Evolutionary conservation across 1,140 invertebrate species (phyloP), one percentile per base, ranked within the genome.

Genomic region (Drosophila lini): DNA sequence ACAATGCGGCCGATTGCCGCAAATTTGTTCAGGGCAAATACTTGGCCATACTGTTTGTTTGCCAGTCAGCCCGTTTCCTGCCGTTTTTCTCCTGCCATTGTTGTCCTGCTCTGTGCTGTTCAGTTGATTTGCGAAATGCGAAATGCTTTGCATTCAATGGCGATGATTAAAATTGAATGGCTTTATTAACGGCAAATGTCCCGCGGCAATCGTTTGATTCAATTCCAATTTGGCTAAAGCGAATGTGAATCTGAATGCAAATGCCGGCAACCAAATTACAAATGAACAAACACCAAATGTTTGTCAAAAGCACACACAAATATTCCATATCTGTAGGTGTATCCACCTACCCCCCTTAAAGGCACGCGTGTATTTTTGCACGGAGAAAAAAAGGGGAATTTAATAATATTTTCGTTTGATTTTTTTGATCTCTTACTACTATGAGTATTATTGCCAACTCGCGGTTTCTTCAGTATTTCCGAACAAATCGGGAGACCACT

Each of bases 111-210:
- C 16, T 5, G 11, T 34, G 64, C 50, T 74, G 59, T 65, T 73
- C 50, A 53, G 50, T 58, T 44, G 53, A 25, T 31, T 59, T 10
- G 53, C 16, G 22, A 58, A 57, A 31, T 64, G 28, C 53, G 16
- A 69, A 70, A 47, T 45, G 71, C 45, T 60, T 61, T 62, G 50
- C 57, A 57, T 57, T 77, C 56, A 59, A 68, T 76, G 74, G 38
- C 74, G 59, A 88, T 88, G 80, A 86, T 86, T 86, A 86, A 86
- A 86, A 88, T 83, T 86, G 53, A 65, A 86, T 86, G 44, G 70
- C 65, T 79, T 82, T 88, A 86, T 79, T 88, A 75, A 86, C 82
- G 59, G 48, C 41, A 75, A 88, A 82, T 69, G 79, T 57, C 83
- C 78, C 59, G 70, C 75, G 82, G 82, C 83, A 65, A 60, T 76